Evolutionary conservation across 2,113 vertebrate species (phyloP), one percentile per base, ranked within the genome.

Genomic region (Damaliscus lunatus): DNA sequence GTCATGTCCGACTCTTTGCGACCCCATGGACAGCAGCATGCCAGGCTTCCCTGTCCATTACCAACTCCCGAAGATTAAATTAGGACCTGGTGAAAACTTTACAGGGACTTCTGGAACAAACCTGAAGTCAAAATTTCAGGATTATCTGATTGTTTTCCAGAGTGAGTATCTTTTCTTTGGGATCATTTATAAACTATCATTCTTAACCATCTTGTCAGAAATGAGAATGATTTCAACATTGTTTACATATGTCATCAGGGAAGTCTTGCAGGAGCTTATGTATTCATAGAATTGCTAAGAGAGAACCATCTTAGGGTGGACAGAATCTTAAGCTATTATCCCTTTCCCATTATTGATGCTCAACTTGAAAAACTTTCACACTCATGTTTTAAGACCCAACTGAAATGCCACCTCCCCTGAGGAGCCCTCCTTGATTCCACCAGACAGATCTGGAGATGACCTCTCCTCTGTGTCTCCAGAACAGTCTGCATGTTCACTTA

Each of bases 51-150:
- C 10, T 74, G 64, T 40, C n/a, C 67, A 40, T 74, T n/a, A 40
- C 10, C 67, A 74, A 13, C 67, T 23, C n/a, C n/a, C 1, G 0
- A 40, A 23, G 67, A 36, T 40, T 74, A 40, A 90, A 53, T 55
- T 84, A 96, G 77, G 53, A 16, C 52, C 74, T 74, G 7, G 60
- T 81, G 53, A 80, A 89, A 78, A 92, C 31, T 59, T 55, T 52
- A 88, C 5, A 89, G 50, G 50, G 29, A 50, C 46, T 62, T 4
- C 27, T 87, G 33, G 64, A 74, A 15, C 52, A 81, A 94, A 67
- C 80, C 25, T 93, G 59, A 88, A 74, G 64, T 77, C 50, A 86
- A 67, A 91, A 95, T 95, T 95, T 94, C 82, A 92, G 52, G 77
- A n/a, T 80, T 93, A 59, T 53, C 40, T 11, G 9, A 40, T 17